Conservation (phyloP, 1,140 invertebrate genomes). For the Acromyrmex heyeri region DNA sequence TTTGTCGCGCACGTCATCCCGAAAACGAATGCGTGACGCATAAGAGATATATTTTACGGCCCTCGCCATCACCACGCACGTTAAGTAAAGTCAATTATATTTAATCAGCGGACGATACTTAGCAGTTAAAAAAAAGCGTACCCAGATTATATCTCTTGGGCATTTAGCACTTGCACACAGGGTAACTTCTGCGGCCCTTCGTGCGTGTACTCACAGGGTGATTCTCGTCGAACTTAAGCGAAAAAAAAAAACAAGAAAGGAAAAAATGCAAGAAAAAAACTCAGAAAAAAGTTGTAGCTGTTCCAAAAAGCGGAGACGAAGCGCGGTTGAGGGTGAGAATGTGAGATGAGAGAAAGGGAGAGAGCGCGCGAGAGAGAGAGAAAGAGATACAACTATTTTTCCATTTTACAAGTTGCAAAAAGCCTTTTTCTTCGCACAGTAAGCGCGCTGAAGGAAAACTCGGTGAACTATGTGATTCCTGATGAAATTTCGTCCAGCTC, state of each 20-base stretch:
- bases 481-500: constrained; percentile 76
- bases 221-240: constrained; percentile 50
- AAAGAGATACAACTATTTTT: constrained; percentile 67
- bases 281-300: constrained; percentile 51
- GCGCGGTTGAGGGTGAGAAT: constrained; percentile 29
- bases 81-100: constrained; percentile 64
- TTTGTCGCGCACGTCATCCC: constrained; percentile 16
- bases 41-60: constrained; percentile 48
- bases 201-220: constrained; percentile 56
- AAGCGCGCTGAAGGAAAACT: constrained; percentile 57
- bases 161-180: constrained; percentile 52
- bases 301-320: constrained; percentile 13
- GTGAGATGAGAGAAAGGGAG: constrained; percentile 36
- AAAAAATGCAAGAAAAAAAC: constrained; percentile 16
- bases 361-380: neutral
- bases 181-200: constrained; percentile 51
- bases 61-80: constrained; percentile 5
- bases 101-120: constrained; percentile 58
- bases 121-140: constrained; percentile 56
- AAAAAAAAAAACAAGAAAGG: constrained; percentile 24
- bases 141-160: constrained; percentile 39
- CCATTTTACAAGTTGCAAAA: constrained; percentile 49
- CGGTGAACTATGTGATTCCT: constrained; percentile 70
- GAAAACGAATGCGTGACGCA: constrained; percentile 7
- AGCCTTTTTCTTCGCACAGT: constrained; percentile 61